These are phyloP conservation scores for Saxidomus purpurata DNA, from an alignment of 1,140 invertebrate genomes.

Conservation along the genomic window DNA sequence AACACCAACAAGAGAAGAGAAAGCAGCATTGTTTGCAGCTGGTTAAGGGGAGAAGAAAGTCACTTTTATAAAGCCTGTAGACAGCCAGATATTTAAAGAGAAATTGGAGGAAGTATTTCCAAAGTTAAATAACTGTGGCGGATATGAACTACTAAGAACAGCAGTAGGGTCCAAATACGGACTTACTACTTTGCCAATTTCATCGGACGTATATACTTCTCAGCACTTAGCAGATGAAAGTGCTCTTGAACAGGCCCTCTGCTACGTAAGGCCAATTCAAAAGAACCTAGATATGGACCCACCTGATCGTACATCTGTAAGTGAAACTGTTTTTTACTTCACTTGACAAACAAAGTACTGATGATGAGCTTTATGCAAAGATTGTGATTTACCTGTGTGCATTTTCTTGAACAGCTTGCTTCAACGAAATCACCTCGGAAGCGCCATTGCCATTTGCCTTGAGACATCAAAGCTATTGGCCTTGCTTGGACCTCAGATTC, in stretches of 20 bases:
- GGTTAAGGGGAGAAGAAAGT: background rate
- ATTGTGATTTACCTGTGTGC: too few species aligned
- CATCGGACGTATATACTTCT: background rate
- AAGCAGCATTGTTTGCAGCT: background rate
- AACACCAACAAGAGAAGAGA: background rate
- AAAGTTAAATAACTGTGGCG: background rate
- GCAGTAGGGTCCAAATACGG: background rate
- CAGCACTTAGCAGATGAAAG: background rate
- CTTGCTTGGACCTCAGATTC: too few species aligned
- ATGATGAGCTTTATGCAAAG: too few species aligned
- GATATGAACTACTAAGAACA: background rate
- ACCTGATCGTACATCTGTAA: background rate
- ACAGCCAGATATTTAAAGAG: background rate
- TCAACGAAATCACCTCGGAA: too few species aligned
- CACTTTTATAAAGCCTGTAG: background rate
- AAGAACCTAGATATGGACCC: background rate
- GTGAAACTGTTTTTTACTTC: too few species aligned
- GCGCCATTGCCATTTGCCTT: too few species aligned
- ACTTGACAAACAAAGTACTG: too few species aligned
- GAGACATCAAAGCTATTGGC: too few species aligned
- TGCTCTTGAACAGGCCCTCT: background rate
- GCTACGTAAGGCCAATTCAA: conserved; percentile 5
- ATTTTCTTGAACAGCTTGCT: too few species aligned
- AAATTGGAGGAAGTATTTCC: background rate
- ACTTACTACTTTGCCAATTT: background rate